Conservation (phyloP, 2,888 invertebrate species). For the Pemphredon lugubris region DNA sequence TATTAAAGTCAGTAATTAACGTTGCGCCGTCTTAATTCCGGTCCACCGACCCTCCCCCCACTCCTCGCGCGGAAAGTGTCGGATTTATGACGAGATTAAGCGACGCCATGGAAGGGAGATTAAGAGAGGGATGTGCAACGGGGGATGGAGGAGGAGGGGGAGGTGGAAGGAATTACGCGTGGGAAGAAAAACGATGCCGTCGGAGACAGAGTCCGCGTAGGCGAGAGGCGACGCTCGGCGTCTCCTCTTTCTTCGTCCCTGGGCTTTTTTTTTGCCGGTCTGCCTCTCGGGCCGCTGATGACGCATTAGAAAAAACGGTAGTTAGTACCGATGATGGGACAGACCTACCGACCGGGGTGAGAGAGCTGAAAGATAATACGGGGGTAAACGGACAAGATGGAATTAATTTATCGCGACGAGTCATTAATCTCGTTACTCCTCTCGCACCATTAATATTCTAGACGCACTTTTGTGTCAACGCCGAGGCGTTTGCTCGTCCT, state of each 20-base stretch:
- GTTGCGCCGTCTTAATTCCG: conserved; percentile 46
- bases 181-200: conserved; percentile 42
- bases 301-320: conserved; percentile 37
- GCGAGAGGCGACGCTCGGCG: conserved; percentile 16
- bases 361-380: conserved; percentile 33
- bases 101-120: conserved; percentile 29
- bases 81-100: conserved; percentile 58
- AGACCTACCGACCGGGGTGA: conserved; percentile 23
- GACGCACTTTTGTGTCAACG: neutral
- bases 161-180: conserved; percentile 43
- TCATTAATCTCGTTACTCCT: neutral
- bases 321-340: conserved; percentile 30
- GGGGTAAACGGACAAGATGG: conserved; percentile 19
- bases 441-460: neutral
- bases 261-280: neutral
- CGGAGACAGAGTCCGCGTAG: conserved; percentile 24
- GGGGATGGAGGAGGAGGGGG: too few relatives aligned
- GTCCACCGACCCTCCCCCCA: neutral
- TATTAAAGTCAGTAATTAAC: conserved; percentile 50
- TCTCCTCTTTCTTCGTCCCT: conserved; percentile 13
- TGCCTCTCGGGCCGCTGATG: conserved; percentile 33
- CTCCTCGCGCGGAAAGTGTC: conserved; percentile 29
- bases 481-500: neutral
- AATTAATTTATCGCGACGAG: conserved; percentile 33
- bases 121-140: conserved; percentile 18